Evolutionary conservation across 2,888 invertebrate species (phyloP).

Genomic region (Drosophila kambysellisi): DNA sequence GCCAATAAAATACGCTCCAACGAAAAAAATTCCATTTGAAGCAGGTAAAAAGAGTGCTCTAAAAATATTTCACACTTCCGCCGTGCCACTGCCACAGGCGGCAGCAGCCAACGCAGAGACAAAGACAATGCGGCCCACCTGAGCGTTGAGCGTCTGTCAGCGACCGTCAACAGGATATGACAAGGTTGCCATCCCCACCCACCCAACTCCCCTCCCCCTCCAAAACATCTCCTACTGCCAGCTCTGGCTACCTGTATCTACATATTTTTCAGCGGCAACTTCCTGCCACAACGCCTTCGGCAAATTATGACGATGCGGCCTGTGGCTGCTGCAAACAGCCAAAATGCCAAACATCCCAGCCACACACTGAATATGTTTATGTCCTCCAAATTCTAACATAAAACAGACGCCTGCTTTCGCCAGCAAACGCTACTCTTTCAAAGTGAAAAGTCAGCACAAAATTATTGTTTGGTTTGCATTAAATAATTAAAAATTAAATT

Average conservation of each 20-base stretch:
- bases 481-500: neutral
- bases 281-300: constrained; percentile 58
- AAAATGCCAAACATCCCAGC: constrained; percentile 52
- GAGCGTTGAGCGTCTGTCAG: constrained; percentile 56
- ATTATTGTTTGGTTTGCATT: neutral
- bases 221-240: neutral
- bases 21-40: constrained; percentile 80
- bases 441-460: neutral
- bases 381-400: constrained; percentile 47
- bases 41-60: constrained; percentile 47
- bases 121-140: constrained; percentile 39
- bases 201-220: neutral
- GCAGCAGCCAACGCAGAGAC: neutral
- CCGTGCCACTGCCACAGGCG: constrained; percentile 16
- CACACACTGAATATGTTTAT: constrained; percentile 30
- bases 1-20: constrained; percentile 77
- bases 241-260: constrained; percentile 42
- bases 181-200: constrained; percentile 42
- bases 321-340: constrained; percentile 41
- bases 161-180: constrained; percentile 76
- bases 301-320: constrained; percentile 69
- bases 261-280: constrained; percentile 58
- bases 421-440: constrained; percentile 13
- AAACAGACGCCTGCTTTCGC: constrained; percentile 37
- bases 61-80: constrained; percentile 79